phyloP scores from a whole-genome alignment of 2,888 invertebrate genomes.

The Leptodirus hochenwartii region DNA sequence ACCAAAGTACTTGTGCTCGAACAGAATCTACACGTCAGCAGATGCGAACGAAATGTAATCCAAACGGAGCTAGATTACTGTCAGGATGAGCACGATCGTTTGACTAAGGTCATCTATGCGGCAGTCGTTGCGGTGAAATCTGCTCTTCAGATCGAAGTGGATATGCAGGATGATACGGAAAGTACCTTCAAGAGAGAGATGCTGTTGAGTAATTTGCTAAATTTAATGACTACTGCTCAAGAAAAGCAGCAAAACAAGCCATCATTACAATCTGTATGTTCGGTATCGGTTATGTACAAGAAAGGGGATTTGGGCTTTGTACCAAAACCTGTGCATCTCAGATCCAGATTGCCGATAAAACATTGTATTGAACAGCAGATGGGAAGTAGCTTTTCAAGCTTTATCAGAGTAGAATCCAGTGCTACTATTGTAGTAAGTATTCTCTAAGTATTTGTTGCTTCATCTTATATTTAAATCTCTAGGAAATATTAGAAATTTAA shows the following conservation, averaged over 20 bases:
- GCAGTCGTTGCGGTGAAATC: slow-evolving; percentile 41
- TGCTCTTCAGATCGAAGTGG: slow-evolving; percentile 24
- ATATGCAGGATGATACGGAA: slow-evolving; percentile 25
- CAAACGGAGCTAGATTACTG: slow-evolving; percentile 26
- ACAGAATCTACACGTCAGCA: slow-evolving; percentile 35
- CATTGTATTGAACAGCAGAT: slow-evolving; percentile 19
- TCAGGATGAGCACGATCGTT: slow-evolving; percentile 33
- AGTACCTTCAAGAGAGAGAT: slow-evolving; percentile 34
- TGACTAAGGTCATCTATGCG: slow-evolving; percentile 39
- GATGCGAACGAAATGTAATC: slow-evolving; percentile 30
- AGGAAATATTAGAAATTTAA: no score
- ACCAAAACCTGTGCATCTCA: slow-evolving; percentile 28
- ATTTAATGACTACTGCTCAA: slow-evolving; percentile 21
- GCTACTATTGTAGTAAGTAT: no score
- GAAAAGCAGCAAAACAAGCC: slow-evolving; percentile 24
- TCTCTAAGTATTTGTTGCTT: no score
- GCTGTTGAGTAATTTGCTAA: slow-evolving; percentile 27
- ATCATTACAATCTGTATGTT: slow-evolving; percentile 27
- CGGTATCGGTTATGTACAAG: slow-evolving; percentile 31
- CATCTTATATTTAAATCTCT: no score
- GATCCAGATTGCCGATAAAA: slow-evolving; percentile 18
- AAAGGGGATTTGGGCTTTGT: slow-evolving; percentile 50
- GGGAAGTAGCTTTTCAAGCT: slow-evolving; percentile 17
- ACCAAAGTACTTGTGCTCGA: slow-evolving; percentile 24
- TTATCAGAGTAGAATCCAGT: no score